These are phyloP conservation scores for Myotis daubentonii DNA, from an alignment of 2,797 vertebrate genomes.

Conservation along the genomic window DNA sequence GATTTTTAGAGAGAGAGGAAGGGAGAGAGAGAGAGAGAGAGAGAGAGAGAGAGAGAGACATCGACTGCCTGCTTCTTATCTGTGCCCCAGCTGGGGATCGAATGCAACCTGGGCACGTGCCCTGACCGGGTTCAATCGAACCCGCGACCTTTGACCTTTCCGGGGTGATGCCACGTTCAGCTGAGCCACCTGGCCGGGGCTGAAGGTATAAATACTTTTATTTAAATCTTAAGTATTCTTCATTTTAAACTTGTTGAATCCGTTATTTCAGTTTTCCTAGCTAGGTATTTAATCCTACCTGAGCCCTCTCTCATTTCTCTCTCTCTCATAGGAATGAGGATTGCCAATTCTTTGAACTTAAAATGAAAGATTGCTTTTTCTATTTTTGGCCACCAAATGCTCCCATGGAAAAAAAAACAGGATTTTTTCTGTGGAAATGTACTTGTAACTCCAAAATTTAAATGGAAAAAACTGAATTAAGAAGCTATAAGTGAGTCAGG, in stretches of 20 bases:
- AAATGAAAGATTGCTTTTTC: conserved; percentile 37
- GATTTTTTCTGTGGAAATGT: conserved; percentile 46
- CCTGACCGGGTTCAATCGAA: neutral
- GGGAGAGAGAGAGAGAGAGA: neutral
- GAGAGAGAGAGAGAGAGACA: too few relatives aligned
- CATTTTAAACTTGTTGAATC: neutral
- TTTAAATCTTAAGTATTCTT: neutral
- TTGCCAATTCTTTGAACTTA: conserved; percentile 49
- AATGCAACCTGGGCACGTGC: neutral
- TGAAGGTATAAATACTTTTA: too few relatives aligned
- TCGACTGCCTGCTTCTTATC: too few relatives aligned
- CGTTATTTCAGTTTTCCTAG: neutral
- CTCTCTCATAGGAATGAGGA: neutral
- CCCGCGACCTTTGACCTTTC: neutral
- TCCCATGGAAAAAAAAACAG: conserved; percentile 44
- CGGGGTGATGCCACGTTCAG: neutral
- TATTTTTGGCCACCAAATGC: conserved; percentile 65
- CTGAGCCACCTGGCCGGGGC: neutral
- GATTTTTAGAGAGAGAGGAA: neutral
- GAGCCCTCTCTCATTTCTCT: neutral
- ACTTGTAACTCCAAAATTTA: conserved; percentile 64
- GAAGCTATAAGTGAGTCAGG: conserved; percentile 69
- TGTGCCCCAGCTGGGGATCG: neutral
- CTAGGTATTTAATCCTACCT: neutral
- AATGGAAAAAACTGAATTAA: conserved; percentile 58